Evolutionary conservation across 2,113 vertebrate genomes (phyloP), one percentile per base, ranked within the genome.

Genomic region (Pogona vitticeps): DNA sequence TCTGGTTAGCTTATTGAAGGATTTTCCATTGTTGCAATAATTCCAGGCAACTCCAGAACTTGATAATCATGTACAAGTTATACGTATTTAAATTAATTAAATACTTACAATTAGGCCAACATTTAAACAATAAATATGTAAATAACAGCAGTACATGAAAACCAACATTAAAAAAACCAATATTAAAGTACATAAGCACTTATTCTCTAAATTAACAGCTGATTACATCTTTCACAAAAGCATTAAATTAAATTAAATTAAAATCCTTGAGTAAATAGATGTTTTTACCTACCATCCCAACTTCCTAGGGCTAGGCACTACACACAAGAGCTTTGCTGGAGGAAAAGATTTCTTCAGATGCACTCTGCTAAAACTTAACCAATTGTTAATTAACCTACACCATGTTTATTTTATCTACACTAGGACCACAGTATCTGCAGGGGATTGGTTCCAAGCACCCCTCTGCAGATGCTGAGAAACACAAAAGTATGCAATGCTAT

Each of bases 81-180:
- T n/a, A n/a, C n/a, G n/a, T n/a, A n/a, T n/a, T n/a, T n/a, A n/a
- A n/a, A n/a, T n/a, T n/a, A n/a, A n/a, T n/a, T n/a, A n/a, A n/a
- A n/a, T n/a, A 73, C 33, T 71, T 33, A 71, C 36, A 71, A 73
- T 21, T 20, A 73, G n/a, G 36, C 18, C 38, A 73, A 73, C 71
- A 73, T 38, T 38, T 73, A 73, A 73, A 38, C 56, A 58, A 12
- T 58, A 12, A 58, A 58, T 58, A 38, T 38, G 20, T 73, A 21
- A 21, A 20, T 15, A 58, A n/a, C n/a, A n/a, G n/a, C n/a, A n/a
- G n/a, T 15, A 72, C 1, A 10, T 8, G 0, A 23, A 38, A 1
- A 40, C 71, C 31, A 73, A 71, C 33, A 72, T n/a, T 17, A 68
- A 9, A 68, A n/a, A 68, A 68, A 68, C 15, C n/a, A n/a, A 68